Conservation (phyloP, 2,113 vertebrate species). For the Solenodon paradoxus region DNA sequence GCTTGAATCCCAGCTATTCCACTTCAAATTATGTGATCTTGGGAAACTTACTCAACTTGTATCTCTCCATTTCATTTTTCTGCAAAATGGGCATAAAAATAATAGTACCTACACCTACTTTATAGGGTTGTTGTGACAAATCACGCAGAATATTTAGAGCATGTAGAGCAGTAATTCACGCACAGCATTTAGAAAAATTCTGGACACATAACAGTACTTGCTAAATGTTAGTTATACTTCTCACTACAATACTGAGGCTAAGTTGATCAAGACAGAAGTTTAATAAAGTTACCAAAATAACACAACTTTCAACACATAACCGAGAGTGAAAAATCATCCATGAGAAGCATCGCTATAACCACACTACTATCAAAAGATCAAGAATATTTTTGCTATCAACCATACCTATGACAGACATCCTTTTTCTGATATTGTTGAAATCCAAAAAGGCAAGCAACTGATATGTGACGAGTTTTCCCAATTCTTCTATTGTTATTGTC, state of each 20-base stretch:
- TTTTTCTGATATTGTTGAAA: conserved; percentile 86
- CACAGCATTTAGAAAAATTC: not conserved
- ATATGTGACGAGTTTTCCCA: conserved; percentile 82
- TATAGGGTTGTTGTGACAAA: not conserved
- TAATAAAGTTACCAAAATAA: not conserved
- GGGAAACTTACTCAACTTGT: not conserved
- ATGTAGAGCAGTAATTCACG: not conserved
- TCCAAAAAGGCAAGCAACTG: conserved; percentile 86
- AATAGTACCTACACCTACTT: not conserved
- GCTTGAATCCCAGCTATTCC: not conserved
- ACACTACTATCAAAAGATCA: not conserved
- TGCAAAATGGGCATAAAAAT: not conserved
- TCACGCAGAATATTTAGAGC: no score
- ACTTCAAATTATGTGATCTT: not conserved
- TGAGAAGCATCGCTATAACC: not conserved
- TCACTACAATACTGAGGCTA: not conserved
- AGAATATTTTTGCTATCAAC: not conserved
- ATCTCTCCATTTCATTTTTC: not conserved
- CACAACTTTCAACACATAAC: not conserved
- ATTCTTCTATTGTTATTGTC: conserved; percentile 84
- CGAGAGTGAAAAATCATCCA: not conserved
- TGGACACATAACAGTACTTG: not conserved
- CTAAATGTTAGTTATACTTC: not conserved
- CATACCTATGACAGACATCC: conserved; percentile 87
- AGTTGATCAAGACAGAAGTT: not conserved